A percentile compares a stretch with the other conserved stretches of the same genome.
Conservation (phyloP, 1,140 invertebrate genomes). For the Melitaea cinxia region DNA sequence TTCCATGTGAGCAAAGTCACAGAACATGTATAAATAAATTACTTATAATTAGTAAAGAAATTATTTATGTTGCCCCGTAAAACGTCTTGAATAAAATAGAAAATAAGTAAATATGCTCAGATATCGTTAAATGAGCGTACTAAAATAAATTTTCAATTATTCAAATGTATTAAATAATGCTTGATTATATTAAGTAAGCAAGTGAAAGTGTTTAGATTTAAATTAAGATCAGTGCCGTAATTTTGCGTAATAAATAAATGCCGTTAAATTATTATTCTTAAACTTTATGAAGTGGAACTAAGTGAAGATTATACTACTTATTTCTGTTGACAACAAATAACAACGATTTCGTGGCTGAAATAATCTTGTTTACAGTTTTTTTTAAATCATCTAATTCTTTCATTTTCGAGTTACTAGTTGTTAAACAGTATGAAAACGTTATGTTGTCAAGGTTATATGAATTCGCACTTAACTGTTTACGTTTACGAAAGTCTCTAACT, state of each 20-base stretch:
- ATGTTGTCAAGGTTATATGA: not conserved
- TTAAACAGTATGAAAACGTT: not conserved
- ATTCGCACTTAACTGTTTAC: not conserved
- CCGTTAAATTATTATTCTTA: slow-evolving; percentile 10
- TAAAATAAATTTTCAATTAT: too few relatives aligned
- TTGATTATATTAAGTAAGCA: not conserved
- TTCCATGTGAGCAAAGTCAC: too few relatives aligned
- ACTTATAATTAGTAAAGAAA: too few relatives aligned
- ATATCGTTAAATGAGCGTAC: too few relatives aligned
- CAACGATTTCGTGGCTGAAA: too few relatives aligned
- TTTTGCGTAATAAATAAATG: slow-evolving; percentile 16
- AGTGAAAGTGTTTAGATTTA: slow-evolving; percentile 12
- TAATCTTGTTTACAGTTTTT: too few relatives aligned
- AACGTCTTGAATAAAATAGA: too few relatives aligned
- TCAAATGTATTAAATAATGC: slow-evolving; percentile 1
- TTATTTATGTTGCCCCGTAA: too few relatives aligned
- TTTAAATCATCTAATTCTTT: too few relatives aligned
- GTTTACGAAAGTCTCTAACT: not conserved
- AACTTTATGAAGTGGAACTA: slow-evolving; percentile 9
- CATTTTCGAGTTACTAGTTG: too few relatives aligned
- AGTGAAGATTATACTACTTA: not conserved
- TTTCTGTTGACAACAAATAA: not conserved
- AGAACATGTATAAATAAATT: too few relatives aligned
- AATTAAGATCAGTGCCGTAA: slow-evolving; percentile 13
- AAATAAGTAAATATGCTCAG: too few relatives aligned